Percentiles rank a stretch among this genome's conserved stretches.
Conservation (phyloP, 2,113 vertebrate genomes). For the Lepidothrix coronata region DNA sequence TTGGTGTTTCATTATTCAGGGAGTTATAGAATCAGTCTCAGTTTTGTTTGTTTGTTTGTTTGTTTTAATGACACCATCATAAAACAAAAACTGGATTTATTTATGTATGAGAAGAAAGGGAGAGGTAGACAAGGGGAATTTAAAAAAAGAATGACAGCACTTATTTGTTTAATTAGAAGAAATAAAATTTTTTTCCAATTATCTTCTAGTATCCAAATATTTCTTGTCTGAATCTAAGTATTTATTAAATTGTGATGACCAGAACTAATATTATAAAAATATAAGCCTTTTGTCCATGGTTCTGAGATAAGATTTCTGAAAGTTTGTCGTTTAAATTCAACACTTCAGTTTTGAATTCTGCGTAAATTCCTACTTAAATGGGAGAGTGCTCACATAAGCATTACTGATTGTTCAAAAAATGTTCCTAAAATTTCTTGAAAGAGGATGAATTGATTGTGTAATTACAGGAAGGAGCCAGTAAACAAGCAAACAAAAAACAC, state of each 20-base stretch:
- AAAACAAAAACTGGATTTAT: neutral
- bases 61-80: neutral
- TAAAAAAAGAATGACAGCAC: rapidly evolving
- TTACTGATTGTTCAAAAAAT: neutral
- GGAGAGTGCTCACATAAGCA: neutral
- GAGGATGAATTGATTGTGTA: neutral
- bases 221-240: neutral
- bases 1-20: neutral
- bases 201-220: neutral
- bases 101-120: neutral
- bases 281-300: neutral
- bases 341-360: neutral
- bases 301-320: neutral
- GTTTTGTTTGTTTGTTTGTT: neutral
- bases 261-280: neutral
- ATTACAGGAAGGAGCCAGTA: neutral
- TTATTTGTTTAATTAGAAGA: neutral
- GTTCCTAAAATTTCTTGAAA: neutral
- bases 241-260: neutral
- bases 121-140: neutral
- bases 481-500: neutral
- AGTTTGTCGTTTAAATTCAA: neutral
- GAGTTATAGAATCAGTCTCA: no score
- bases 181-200: neutral
- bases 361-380: neutral